phyloP scores from a whole-genome alignment of 2,113 vertebrate genomes.

The Ceyx margarethae region DNA sequence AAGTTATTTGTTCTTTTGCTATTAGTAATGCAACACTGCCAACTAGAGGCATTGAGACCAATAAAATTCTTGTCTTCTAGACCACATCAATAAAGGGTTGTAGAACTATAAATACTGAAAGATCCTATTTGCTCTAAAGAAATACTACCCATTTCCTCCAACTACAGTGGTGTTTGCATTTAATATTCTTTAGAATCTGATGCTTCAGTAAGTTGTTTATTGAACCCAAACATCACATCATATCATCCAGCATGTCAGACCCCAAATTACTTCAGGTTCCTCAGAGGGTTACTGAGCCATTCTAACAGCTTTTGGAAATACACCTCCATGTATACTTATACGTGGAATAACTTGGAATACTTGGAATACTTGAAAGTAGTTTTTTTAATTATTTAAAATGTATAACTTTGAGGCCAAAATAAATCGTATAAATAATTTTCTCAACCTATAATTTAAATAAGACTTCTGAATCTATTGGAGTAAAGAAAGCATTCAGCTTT shows the following conservation, averaged over 20 bases:
- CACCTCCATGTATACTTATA: too few relatives aligned
- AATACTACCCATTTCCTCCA: background rate
- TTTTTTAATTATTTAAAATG: background rate
- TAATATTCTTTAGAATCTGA: background rate
- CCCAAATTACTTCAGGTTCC: background rate
- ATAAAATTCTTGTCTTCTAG: background rate
- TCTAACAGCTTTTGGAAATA: background rate
- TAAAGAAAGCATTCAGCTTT: background rate
- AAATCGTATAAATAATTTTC: background rate
- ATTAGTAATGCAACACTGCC: conserved; percentile 56
- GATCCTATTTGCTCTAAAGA: background rate
- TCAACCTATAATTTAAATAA: background rate
- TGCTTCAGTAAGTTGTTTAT: background rate
- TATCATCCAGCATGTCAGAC: background rate
- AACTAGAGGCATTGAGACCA: conserved; percentile 7
- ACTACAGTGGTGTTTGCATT: background rate
- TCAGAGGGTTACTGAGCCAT: background rate
- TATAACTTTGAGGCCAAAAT: background rate
- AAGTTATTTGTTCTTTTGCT: background rate
- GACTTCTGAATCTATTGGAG: background rate
- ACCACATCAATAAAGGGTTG: background rate
- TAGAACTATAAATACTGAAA: background rate
- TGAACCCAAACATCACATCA: background rate
- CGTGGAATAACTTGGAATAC: too few relatives aligned
- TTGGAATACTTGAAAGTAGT: too few relatives aligned